Conservation (phyloP, 2,888 invertebrate species). For the Dugesia japonica region DNA sequence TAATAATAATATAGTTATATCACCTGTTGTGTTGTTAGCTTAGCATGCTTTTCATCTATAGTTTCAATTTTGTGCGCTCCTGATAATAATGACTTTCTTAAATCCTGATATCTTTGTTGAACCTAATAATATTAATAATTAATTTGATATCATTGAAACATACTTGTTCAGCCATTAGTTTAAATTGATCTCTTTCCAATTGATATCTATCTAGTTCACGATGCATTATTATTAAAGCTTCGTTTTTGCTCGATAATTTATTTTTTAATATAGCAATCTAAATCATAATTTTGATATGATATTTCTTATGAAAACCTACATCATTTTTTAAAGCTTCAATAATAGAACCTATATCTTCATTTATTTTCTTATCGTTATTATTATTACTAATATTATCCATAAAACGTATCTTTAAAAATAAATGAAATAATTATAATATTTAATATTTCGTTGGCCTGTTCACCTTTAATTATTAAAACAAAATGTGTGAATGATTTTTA, state of each 20-base stretch:
- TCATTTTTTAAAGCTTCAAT: neutral
- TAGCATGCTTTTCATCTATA: conserved; percentile 24
- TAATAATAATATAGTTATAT: conserved; percentile 36
- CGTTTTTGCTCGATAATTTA: conserved; percentile 65
- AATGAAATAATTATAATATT: too few species aligned
- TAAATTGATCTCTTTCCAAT: conserved; percentile 64
- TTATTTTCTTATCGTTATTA: too few species aligned
- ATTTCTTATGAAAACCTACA: neutral
- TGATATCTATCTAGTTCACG: conserved; percentile 63
- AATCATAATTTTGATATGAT: too few species aligned
- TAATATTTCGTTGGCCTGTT: too few species aligned
- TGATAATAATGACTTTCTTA: conserved; percentile 38
- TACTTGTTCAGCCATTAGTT: conserved; percentile 63
- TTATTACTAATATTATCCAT: too few species aligned
- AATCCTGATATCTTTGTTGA: conserved; percentile 43
- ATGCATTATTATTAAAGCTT: conserved; percentile 63
- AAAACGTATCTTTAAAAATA: too few species aligned
- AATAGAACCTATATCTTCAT: neutral
- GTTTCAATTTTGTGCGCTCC: conserved; percentile 16
- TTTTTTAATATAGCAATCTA: conserved; percentile 42
- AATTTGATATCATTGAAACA: neutral
- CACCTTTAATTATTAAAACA: too few species aligned
- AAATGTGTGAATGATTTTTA: too few species aligned
- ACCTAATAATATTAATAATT: neutral
- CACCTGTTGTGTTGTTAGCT: conserved; percentile 36